These are phyloP conservation scores for Panthera tigris DNA, from an alignment of 2,113 vertebrate species.

Conservation along the genomic window DNA sequence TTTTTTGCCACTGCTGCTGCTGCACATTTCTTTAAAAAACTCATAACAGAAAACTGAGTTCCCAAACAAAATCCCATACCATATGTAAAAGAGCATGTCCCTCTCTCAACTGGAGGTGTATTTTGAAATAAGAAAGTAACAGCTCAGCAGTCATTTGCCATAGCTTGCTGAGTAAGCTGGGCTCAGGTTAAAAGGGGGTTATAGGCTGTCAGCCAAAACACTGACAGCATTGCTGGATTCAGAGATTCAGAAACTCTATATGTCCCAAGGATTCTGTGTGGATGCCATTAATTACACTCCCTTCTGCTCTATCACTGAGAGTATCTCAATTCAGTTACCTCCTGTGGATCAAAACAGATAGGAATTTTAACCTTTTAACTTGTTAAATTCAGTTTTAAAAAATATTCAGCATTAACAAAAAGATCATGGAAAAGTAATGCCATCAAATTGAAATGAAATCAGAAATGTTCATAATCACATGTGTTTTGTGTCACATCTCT, in stretches of 20 bases:
- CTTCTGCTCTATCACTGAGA: conserved; percentile 19
- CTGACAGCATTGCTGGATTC: conserved; percentile 75
- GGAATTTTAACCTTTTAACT: conserved; percentile 44
- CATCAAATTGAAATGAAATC: conserved; percentile 15
- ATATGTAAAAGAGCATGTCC: conserved; percentile 78
- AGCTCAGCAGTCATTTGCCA: conserved; percentile 78
- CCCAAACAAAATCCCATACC: conserved; percentile 69
- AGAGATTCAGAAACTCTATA: conserved; percentile 78
- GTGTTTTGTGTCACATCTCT: conserved; percentile 8
- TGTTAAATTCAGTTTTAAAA: conserved; percentile 45
- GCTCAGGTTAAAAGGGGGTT: conserved; percentile 75
- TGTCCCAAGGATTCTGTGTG: conserved; percentile 72
- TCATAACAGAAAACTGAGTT: conserved; percentile 60
- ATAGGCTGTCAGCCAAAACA: conserved; percentile 80
- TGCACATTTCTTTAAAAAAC: conserved; percentile 64
- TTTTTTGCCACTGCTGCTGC: background rate
- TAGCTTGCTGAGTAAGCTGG: conserved; percentile 80
- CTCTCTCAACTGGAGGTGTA: conserved; percentile 74
- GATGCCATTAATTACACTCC: conserved; percentile 66
- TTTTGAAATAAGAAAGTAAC: conserved; percentile 79
- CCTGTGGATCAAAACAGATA: conserved; percentile 35
- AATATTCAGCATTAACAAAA: conserved; percentile 33
- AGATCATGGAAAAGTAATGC: background rate
- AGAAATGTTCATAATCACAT: background rate
- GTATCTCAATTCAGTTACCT: conserved; percentile 23